phyloP scores from a whole-genome alignment of 2,797 vertebrate genomes.

The Onychomys leucogaster region DNA sequence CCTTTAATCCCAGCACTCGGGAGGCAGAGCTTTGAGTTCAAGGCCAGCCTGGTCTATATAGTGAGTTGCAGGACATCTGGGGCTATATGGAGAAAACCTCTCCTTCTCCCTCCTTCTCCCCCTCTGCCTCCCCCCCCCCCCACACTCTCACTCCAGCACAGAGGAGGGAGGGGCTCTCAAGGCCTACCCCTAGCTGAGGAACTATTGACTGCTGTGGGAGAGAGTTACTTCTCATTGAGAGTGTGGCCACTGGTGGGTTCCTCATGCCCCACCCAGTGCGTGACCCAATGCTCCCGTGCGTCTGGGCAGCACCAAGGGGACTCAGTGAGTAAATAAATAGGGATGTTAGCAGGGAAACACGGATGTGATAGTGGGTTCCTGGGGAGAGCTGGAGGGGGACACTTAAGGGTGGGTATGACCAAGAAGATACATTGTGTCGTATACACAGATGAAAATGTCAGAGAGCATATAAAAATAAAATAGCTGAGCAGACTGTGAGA shows the following conservation, averaged over 20 bases:
- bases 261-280: neutral
- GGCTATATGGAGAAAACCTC: neutral
- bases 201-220: neutral
- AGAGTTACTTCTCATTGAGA: neutral
- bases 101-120: too few relatives aligned
- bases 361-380: neutral
- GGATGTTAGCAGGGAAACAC: neutral
- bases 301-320: neutral
- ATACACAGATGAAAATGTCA: neutral
- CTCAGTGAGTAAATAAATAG: neutral
- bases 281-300: neutral
- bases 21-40: neutral
- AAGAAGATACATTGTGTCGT: neutral
- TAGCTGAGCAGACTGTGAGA: neutral
- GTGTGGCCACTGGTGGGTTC: neutral
- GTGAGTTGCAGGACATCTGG: neutral
- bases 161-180: neutral
- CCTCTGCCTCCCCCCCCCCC: rapidly evolving
- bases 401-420: neutral
- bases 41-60: neutral
- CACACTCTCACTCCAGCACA: neutral
- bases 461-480: neutral
- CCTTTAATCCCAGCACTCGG: neutral
- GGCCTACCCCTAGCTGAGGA: neutral
- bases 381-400: too few relatives aligned